These are phyloP conservation scores for Arothron firmamentum DNA, from an alignment of 2,113 vertebrate species.

Conservation along the genomic window DNA sequence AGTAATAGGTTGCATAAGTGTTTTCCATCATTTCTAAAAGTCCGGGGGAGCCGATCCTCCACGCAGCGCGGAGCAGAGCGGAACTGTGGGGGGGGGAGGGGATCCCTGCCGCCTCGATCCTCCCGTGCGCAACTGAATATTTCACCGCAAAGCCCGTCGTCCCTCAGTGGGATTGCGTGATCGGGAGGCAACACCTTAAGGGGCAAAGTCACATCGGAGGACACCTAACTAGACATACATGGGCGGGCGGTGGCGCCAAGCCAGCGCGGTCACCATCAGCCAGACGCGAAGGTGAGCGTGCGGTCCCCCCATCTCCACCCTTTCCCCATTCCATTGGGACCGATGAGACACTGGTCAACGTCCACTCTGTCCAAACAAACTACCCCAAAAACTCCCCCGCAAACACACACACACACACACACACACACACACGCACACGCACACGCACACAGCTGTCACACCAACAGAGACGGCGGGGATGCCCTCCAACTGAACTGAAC, in stretches of 20 bases:
- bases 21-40: not conserved
- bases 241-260: constrained; percentile 26
- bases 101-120: constrained; percentile 17
- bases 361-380: constrained; percentile 59
- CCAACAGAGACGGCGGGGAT: constrained; percentile 59
- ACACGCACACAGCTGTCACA: constrained; percentile 25
- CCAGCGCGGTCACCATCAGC: constrained; percentile 56
- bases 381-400: constrained; percentile 11
- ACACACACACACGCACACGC: constrained; percentile 8
- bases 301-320: constrained; percentile 23
- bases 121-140: constrained; percentile 38
- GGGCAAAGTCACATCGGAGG: constrained; percentile 53
- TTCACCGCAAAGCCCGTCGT: constrained; percentile 12
- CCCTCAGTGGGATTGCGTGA: constrained; percentile 13
- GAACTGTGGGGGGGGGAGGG: not conserved
- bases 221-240: constrained; percentile 50
- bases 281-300: constrained; percentile 55
- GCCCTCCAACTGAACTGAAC: constrained; percentile 68
- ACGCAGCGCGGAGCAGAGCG: constrained; percentile 10
- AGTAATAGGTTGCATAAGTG: not conserved
- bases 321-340: constrained; percentile 36
- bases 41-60: constrained; percentile 11
- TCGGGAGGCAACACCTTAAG: constrained; percentile 13
- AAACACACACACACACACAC: not conserved
- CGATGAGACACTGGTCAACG: constrained; percentile 55